A percentile compares a stretch with the other conserved stretches of the same genome.
Conservation (phyloP, 2,113 vertebrate species). For the Sarotherodon lohbergeri region DNA sequence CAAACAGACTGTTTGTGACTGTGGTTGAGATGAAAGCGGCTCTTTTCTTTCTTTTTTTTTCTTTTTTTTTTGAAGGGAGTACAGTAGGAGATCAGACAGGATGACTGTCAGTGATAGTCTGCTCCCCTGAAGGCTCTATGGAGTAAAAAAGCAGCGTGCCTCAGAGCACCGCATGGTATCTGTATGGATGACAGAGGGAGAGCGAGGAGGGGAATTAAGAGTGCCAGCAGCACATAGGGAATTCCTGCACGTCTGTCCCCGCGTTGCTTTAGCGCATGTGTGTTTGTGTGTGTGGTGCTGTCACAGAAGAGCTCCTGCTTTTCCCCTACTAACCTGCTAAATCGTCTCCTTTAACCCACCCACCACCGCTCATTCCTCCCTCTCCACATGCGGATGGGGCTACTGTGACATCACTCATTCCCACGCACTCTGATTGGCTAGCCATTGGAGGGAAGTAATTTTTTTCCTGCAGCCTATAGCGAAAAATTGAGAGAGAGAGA, state of each 20-base stretch:
- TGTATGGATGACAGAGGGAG: conserved; percentile 15
- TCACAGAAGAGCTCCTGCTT: conserved; percentile 13
- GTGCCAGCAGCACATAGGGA: conserved; percentile 27
- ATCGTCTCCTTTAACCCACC: conserved; percentile 32
- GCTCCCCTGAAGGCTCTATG: conserved; percentile 40
- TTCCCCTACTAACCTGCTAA: conserved; percentile 44
- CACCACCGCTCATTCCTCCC: conserved; percentile 7
- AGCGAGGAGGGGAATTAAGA: conserved; percentile 18
- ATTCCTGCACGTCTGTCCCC: conserved; percentile 51
- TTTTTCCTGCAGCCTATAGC: conserved; percentile 52
- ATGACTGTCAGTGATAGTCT: conserved; percentile 32
- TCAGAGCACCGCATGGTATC: conserved; percentile 39
- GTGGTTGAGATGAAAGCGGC: conserved; percentile 34
- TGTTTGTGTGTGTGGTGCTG: conserved; percentile 8
- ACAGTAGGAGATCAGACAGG: conserved; percentile 55
- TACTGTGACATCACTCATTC: conserved; percentile 64
- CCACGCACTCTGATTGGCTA: conserved; percentile 59
- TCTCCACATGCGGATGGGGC: conserved; percentile 32
- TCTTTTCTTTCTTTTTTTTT: background rate
- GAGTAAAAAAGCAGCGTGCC: conserved; percentile 31
- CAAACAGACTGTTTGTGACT: conserved; percentile 24
- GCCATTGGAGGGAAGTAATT: conserved; percentile 58
- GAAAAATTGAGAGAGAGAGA: conserved; percentile 36
- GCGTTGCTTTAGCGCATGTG: background rate
- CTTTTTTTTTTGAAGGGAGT: conserved; percentile 21